A percentile compares a stretch with the other conserved stretches of the same genome.
Conservation (phyloP, 2,888 invertebrate genomes). For the Drosophila vallismaia region DNA sequence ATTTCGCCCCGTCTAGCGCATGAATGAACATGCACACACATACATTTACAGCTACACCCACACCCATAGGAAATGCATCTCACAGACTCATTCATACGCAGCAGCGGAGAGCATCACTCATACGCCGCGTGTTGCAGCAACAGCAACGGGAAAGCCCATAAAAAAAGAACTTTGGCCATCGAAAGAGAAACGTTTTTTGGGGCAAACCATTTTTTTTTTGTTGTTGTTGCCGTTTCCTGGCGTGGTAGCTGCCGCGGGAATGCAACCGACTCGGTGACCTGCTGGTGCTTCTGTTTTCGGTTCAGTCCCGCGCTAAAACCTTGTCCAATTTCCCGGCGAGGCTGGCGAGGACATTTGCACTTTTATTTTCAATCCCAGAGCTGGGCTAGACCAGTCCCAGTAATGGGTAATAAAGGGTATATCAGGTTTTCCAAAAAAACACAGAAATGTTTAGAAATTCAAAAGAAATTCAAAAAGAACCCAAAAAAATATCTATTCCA, state of each 20-base stretch:
- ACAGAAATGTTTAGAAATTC: too few relatives aligned
- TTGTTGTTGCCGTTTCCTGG: neutral
- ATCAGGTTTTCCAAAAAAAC: too few relatives aligned
- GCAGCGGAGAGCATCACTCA: constrained; percentile 62
- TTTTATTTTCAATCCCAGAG: constrained; percentile 64
- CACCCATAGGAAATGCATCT: constrained; percentile 22
- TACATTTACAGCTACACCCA: constrained; percentile 18
- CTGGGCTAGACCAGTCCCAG: constrained; percentile 15
- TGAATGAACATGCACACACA: constrained; percentile 56
- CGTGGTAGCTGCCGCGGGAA: constrained; percentile 10
- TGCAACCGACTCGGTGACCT: constrained; percentile 38
- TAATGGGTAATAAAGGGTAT: constrained; percentile 4
- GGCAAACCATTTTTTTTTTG: constrained; percentile 10
- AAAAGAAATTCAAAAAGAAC: too few relatives aligned
- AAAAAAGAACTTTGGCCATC: constrained; percentile 30
- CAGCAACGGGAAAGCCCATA: constrained; percentile 2
- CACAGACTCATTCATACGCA: constrained; percentile 36
- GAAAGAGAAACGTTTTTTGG: constrained; percentile 45
- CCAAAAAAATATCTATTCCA: too few relatives aligned
- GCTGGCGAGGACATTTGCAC: constrained; percentile 68
- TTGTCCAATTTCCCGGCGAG: constrained; percentile 37
- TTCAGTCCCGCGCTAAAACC: constrained; percentile 22
- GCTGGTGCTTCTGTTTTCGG: constrained; percentile 16
- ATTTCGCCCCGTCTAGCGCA: constrained; percentile 62
- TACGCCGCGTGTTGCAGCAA: constrained; percentile 59